Conservation (phyloP, 2,113 vertebrate species). For the Cyanistes caeruleus region DNA sequence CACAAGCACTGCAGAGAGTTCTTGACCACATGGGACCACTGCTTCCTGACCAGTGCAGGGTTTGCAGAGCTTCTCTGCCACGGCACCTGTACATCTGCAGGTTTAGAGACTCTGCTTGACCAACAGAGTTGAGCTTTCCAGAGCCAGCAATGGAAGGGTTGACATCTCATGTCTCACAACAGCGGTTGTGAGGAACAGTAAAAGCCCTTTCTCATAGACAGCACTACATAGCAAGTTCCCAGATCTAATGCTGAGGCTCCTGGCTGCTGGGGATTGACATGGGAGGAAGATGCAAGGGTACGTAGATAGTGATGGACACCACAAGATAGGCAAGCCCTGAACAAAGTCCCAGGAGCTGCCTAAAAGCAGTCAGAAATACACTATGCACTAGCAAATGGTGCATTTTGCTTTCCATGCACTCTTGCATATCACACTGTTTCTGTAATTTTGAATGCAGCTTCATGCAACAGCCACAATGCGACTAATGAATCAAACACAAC, state of each 20-base stretch:
- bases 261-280: neutral
- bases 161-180: neutral
- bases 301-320: neutral
- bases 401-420: neutral
- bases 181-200: neutral
- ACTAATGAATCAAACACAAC: neutral
- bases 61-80: neutral
- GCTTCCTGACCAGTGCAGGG: neutral
- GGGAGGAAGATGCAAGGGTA: neutral
- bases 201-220: neutral
- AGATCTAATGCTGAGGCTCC: neutral
- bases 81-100: neutral
- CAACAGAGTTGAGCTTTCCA: neutral
- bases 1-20: accelerated
- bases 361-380: neutral
- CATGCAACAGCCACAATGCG: neutral
- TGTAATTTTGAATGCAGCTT: neutral
- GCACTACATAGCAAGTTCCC: neutral
- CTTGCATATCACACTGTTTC: neutral
- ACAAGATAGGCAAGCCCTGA: neutral
- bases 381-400: neutral
- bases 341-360: neutral
- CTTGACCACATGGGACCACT: neutral
- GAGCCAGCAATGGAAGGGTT: neutral
- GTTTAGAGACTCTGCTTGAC: neutral